Base-by-base conservation (phyloP, 1,140 invertebrate species). In the Orchesella cincta region DNA sequence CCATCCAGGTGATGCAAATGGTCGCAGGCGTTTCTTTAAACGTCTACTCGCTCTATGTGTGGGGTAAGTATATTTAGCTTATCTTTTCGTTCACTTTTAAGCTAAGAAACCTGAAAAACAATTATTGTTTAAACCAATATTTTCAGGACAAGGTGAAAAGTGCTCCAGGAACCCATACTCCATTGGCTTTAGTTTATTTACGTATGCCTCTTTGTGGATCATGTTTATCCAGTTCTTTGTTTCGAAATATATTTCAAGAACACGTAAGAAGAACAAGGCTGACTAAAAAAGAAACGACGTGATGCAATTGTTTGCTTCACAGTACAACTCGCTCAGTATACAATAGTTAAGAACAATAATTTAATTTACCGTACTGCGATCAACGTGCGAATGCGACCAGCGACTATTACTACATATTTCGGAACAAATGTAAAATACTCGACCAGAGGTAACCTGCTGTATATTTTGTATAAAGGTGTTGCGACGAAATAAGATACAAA, bases 1-100 rank as follows among this genome's bases (percentile, higher is more conserved):
- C 62, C 5, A 26, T 78, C 34, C 77, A 78, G 34, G 28, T 78
- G 16, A 29, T 33, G 26, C 77, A 78, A 75, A 78, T 78, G 77
- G 52, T 78, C 18, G 51, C 74, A n/a, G 74, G 64, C 26, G 74
- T 71, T 0, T 46, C 33, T 39, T 28, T 75, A 23, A 78, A 78
- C 54, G 46, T 75, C 31, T 78, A 78, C 31, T 34, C 77, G 0
- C 31, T 78, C 28, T 70, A 70, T 23, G 62, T 78, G 20, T 36
- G 67, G 23, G 73, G 77, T 78, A 75, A 46, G 71, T 51, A 8
- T 23, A 14, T 64, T 8, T 64, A n/a, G n/a, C n/a, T n/a, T n/a
- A n/a, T n/a, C 46, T 51, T 51, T 51, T 14, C n/a, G n/a, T 12
- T n/a, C 12, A 51, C 12, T 51, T 51, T 12, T 51, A 51, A 12